Evolutionary conservation across 2,797 vertebrate genomes (phyloP).

Genomic region (Acipenser transmontanus): DNA sequence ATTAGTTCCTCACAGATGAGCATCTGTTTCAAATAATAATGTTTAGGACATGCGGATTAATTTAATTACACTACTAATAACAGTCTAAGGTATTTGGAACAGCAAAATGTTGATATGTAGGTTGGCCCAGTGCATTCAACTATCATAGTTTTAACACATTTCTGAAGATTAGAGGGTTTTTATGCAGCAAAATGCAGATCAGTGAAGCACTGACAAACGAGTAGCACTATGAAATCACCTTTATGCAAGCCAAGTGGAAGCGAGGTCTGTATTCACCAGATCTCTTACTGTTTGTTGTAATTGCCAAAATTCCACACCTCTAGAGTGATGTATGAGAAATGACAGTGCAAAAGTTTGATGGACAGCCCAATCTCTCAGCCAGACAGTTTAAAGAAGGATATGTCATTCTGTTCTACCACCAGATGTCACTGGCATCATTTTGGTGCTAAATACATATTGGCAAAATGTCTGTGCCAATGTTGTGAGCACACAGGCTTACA

Average conservation of each 20-base stretch:
- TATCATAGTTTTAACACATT: too few relatives aligned
- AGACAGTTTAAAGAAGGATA: slow-evolving; percentile 54
- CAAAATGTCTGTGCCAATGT: slow-evolving; percentile 50
- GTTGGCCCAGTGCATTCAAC: too few relatives aligned
- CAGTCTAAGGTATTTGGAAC: too few relatives aligned
- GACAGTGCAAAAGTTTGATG: slow-evolving; percentile 44
- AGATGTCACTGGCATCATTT: slow-evolving; percentile 60
- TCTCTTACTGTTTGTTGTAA: slow-evolving; percentile 29
- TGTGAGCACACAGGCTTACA: slow-evolving; percentile 53
- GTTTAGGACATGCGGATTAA: too few relatives aligned
- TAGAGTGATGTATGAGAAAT: slow-evolving; percentile 47
- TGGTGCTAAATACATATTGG: slow-evolving; percentile 46
- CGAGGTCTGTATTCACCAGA: neutral
- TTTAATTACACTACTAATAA: too few relatives aligned
- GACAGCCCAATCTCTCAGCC: slow-evolving; percentile 60
- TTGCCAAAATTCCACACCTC: slow-evolving; percentile 36
- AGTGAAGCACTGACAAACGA: too few relatives aligned
- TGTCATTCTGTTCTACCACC: slow-evolving; percentile 55
- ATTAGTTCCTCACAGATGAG: too few relatives aligned
- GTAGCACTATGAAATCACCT: slow-evolving; percentile 3
- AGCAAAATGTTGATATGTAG: too few relatives aligned
- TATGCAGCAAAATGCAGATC: too few relatives aligned
- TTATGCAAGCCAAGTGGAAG: neutral
- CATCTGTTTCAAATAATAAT: too few relatives aligned
- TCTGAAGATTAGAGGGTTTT: too few relatives aligned